Base-by-base conservation (phyloP, 2,797 vertebrate species). In the Bucorvus abyssinicus region DNA sequence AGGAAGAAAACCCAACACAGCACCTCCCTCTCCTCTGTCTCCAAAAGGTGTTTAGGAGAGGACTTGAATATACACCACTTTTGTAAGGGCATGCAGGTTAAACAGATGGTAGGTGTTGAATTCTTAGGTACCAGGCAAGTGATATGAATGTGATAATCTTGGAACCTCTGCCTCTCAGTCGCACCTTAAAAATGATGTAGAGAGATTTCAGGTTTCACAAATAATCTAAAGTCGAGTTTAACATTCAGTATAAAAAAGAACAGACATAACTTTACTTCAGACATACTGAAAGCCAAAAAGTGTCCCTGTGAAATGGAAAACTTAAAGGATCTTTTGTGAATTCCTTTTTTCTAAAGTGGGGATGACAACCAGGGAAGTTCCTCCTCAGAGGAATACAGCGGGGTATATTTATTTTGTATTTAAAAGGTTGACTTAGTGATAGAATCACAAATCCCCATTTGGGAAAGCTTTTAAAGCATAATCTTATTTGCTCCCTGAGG, bases 21-120 rank as follows among this genome's bases (percentile, higher is more conserved):
- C 21, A 10, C 12, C 10, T 26, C 1, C 1, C 1, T 7, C 6
- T 23, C 20, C 26, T 32, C 5, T 8, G 2, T 53, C 18, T n/a
- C 17, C 1, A 2, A 40, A 80, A 60, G 42, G 40, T 47, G 10
- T 83, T 83, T 57, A 69, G 59, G 57, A 75, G 38, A 88, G 53
- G 15, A 26, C 20, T 36, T 50, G 9, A 75, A 32, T 57, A 34
- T 53, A n/a, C 29, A 71, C 3, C 4, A 3, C n/a, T 55, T 55
- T 73, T 5, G 2, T 45, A 74, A 59, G 64, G 8, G 14, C 4
- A 8, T 49, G 27, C 34, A 60, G 59, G 34, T 61, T 76, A 71
- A 71, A 53, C 45, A 78, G 32, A 26, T 34, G 24, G n/a, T 59
- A 44, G 14, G 10, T 22, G 4, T n/a, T 65, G 55, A 90, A 57